Evolutionary conservation across 2,888 invertebrate genomes (phyloP).

Genomic region (Caenorhabditis sp.): DNA sequence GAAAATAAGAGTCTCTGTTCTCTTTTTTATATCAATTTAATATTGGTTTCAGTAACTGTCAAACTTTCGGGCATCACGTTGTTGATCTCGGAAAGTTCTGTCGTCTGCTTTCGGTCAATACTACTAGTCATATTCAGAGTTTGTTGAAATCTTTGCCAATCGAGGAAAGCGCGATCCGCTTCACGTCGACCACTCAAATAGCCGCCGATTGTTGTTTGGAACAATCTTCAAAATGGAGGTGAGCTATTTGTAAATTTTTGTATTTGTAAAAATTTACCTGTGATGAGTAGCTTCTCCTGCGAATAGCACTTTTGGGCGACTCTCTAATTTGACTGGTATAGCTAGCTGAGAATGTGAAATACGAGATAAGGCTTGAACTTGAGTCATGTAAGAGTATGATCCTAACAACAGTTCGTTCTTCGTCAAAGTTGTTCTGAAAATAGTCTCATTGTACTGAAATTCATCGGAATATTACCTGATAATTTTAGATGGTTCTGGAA

Average conservation of each 20-base stretch:
- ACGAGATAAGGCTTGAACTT: conserved; percentile 46
- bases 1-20: background rate
- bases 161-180: conserved; percentile 45
- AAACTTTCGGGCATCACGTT: background rate
- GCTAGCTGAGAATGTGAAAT: conserved; percentile 52
- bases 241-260: too few species aligned
- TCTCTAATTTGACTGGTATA: conserved; percentile 53
- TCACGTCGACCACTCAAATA: conserved; percentile 62
- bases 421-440: conserved; percentile 56
- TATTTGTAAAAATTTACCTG: conserved; percentile 24
- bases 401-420: conserved; percentile 60
- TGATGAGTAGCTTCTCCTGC: conserved; percentile 68
- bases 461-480: too few species aligned
- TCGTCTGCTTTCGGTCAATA: too few species aligned
- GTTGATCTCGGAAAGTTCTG: too few species aligned
- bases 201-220: conserved; percentile 66
- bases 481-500: conserved; percentile 39
- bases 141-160: conserved; percentile 15
- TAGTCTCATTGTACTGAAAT: too few species aligned
- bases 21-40: background rate
- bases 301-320: conserved; percentile 54
- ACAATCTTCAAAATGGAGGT: conserved; percentile 47
- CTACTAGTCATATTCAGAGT: background rate
- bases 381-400: conserved; percentile 61
- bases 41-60: background rate